Percentiles rank a stretch among this genome's conserved stretches.
Evolutionary conservation across 2,797 vertebrate genomes (phyloP).

Genomic region (Selene dorsalis): DNA sequence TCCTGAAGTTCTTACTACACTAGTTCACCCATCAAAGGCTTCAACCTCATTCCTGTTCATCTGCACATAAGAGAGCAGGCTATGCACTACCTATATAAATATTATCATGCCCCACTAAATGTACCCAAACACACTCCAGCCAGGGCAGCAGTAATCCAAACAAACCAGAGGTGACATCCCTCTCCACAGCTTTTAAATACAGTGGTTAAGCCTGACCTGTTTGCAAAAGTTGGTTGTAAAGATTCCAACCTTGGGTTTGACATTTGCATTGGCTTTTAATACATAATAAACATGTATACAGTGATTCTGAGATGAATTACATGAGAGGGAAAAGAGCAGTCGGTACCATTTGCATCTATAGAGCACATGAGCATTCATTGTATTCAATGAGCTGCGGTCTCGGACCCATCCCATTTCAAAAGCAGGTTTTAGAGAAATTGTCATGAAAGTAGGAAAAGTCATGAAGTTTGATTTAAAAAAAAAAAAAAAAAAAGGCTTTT

Average conservation of each 20-base stretch:
- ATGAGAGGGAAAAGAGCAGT: not conserved
- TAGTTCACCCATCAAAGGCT: slow-evolving; percentile 9
- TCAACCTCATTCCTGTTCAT: slow-evolving; percentile 15
- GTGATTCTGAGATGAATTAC: slow-evolving; percentile 11
- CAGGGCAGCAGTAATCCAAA: slow-evolving; percentile 48
- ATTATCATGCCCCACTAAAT: slow-evolving; percentile 54
- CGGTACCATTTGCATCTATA: not conserved
- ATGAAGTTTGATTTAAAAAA: not conserved
- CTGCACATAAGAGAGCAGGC: slow-evolving; percentile 40
- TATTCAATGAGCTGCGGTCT: not conserved
- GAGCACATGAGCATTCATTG: not conserved
- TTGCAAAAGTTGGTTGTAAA: not conserved
- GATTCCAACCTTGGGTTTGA: not conserved
- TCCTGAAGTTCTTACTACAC: slow-evolving; percentile 14
- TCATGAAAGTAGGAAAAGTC: not conserved
- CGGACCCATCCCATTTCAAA: not conserved
- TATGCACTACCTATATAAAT: slow-evolving; percentile 58
- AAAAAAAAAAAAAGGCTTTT: not conserved
- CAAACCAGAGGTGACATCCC: slow-evolving; percentile 39
- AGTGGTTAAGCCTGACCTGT: not conserved
- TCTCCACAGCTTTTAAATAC: slow-evolving; percentile 22
- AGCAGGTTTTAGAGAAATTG: not conserved
- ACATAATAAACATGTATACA: not conserved
- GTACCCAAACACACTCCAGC: slow-evolving; percentile 55
- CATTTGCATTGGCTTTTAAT: not conserved